Conservation (phyloP, 2,113 vertebrate genomes). For the Peromyscus maniculatus region DNA sequence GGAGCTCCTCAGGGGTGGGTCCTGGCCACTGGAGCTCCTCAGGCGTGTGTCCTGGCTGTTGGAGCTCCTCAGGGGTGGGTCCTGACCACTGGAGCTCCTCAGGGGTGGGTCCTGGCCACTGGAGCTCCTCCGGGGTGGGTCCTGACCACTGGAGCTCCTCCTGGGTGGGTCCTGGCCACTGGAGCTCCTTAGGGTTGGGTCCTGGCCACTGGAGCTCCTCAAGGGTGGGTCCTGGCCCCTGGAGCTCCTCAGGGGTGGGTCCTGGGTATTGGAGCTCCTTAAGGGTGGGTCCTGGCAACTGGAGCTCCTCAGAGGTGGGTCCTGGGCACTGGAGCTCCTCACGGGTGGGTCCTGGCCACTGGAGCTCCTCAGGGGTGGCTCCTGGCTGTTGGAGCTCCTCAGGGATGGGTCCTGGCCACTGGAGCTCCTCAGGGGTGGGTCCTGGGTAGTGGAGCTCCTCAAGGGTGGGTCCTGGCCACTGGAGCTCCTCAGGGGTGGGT, state of each 20-base stretch:
- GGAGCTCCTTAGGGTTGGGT: too few relatives aligned
- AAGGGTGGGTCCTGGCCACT: neutral
- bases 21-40: accelerated
- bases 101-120: too few relatives aligned
- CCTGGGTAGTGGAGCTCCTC: accelerated
- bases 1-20: neutral
- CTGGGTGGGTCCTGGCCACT: too few relatives aligned
- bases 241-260: too few relatives aligned
- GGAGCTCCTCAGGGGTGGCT: too few relatives aligned
- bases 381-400: accelerated
- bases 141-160: too few relatives aligned
- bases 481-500: neutral
- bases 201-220: accelerated
- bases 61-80: too few relatives aligned
- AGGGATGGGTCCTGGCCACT: neutral
- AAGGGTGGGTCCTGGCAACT: neutral
- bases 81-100: too few relatives aligned
- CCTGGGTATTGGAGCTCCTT: accelerated
- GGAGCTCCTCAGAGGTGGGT: too few relatives aligned
- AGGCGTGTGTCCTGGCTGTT: too few relatives aligned
- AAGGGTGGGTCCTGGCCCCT: neutral
- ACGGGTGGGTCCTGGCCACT: neutral
- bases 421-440: too few relatives aligned
- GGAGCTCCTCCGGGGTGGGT: too few relatives aligned
- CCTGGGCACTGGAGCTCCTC: accelerated